Evolutionary conservation across 2,113 vertebrate species (phyloP).

Genomic region (Okapia johnstoni): DNA sequence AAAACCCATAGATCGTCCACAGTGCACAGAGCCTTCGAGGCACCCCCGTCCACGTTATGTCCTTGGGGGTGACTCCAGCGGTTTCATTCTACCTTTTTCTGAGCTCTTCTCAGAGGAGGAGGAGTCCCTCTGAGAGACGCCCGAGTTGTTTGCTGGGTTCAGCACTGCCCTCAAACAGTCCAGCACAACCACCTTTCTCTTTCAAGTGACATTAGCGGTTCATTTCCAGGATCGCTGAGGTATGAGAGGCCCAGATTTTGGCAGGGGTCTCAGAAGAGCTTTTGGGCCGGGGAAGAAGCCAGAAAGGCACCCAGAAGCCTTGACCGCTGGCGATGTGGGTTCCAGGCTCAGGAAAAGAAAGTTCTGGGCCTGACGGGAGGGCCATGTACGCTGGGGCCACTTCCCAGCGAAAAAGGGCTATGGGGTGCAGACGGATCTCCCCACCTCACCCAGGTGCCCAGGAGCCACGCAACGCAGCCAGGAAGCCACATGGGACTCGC

Average conservation of each 20-base stretch:
- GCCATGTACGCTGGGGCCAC: fast-evolving
- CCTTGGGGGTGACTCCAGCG: not conserved
- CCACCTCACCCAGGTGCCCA: not conserved
- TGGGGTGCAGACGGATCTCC: not conserved
- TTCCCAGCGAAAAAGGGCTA: not conserved
- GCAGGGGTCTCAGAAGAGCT: not conserved
- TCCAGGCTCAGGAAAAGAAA: not conserved
- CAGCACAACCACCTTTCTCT: not conserved
- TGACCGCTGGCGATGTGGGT: not conserved
- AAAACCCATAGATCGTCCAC: not conserved
- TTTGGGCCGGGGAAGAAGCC: not conserved
- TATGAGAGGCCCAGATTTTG: not conserved
- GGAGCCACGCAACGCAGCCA: fast-evolving
- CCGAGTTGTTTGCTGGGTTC: not conserved
- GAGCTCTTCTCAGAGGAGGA: not conserved
- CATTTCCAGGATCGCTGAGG: not conserved
- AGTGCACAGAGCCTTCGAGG: not conserved
- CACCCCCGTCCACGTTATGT: not conserved
- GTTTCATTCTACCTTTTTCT: not conserved
- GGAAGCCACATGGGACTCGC: not conserved
- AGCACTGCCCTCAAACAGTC: not conserved
- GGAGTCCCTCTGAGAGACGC: not conserved
- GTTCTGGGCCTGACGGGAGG: not conserved
- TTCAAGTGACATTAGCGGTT: not conserved
- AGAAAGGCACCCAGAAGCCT: not conserved